These are phyloP conservation scores for Electrophaes corylata DNA, from an alignment of 2,888 invertebrate species.

Conservation along the genomic window DNA sequence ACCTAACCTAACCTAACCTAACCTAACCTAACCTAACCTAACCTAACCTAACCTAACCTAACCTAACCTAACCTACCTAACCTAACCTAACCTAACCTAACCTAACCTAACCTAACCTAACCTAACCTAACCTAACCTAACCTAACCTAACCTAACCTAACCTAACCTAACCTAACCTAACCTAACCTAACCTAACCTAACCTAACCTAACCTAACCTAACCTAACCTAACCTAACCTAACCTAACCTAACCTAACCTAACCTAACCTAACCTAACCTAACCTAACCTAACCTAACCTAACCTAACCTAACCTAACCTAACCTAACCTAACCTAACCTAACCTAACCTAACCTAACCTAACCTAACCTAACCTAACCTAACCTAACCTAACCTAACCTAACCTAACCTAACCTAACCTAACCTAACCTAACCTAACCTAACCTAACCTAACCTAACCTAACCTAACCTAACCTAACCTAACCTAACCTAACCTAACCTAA, in stretches of 20 bases:
- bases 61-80: constrained; percentile 4
- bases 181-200: not conserved
- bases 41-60: not conserved
- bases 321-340: not conserved
- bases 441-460: not conserved
- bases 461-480: not conserved
- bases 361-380: not conserved
- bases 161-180: not conserved
- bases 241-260: not conserved
- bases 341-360: not conserved
- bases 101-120: not conserved
- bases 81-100: constrained; percentile 6
- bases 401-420: not conserved
- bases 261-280: not conserved
- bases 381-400: not conserved
- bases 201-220: not conserved
- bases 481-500: not conserved
- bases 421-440: not conserved
- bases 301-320: not conserved
- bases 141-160: not conserved
- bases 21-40: not conserved
- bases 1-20: not conserved
- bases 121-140: not conserved
- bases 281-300: not conserved
- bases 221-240: not conserved